Base-by-base conservation (phyloP, 64 coral and sea anemone species). In the Stylophora pistillata region DNA sequence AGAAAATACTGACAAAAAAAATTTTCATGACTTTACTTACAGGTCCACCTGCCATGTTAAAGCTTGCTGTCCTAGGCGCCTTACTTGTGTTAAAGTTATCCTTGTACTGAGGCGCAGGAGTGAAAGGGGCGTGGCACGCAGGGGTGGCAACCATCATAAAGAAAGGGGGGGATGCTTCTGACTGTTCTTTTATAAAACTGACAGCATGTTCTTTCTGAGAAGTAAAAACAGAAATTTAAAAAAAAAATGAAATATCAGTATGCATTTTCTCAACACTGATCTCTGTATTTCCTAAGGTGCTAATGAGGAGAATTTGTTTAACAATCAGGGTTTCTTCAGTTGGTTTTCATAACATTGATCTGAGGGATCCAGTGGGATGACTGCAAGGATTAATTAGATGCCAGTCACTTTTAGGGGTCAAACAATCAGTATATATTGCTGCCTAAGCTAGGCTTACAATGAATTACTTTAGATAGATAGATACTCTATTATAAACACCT, bases 111-210 rank as follows among this genome's bases (percentile, higher is more conserved):
- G 94, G 94, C 28, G 94, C 91, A 68, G 94, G 87, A 2, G 94
- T 96, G 53, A 89, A 93, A 58, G 94, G 94, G 21, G 74, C 65
- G 28, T 96, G 94, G 74, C 94, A 96, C 23, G 94, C 91, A 52
- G 94, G 91, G 9, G 94, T 96, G 9, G 94, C 83, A 20, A 96
- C 81, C 86, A 96, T 92, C 90, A 96, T 86, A 58, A 93, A 96
- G 73, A 96, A 96, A 23, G 94, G 94, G 13, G 85, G 9, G 62
- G 85, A 88, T 53, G 52, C 75, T 78, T 15, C 33, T 30, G 87
- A 64, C 53, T 89, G 90, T 0, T 83, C 58, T n/a, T 90, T 85
- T 29, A 96, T 73, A 14, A 93, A 96, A 59, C 69, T 77, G 1
- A 93, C 86, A 3, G 94, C 88, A 29, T 89, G 61, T 68, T 82